Conservation (phyloP, 2,888 invertebrate species). For the Alsophila aescularia region DNA sequence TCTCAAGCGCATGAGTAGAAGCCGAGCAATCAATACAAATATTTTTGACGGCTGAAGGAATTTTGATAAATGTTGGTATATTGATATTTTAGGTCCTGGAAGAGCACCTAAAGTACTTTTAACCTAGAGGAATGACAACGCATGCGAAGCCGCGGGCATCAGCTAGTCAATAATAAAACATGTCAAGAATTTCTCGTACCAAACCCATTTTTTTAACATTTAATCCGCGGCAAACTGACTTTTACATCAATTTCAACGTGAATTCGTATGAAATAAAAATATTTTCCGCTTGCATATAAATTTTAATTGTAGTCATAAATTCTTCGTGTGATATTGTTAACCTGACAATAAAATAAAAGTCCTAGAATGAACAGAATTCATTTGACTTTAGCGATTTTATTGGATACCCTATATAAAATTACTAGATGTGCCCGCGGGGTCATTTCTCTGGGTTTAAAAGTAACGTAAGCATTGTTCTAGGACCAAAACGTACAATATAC, state of each 20-base stretch:
- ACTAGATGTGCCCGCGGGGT: neutral
- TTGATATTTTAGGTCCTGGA: no score
- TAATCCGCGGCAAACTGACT: neutral
- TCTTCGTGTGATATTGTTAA: slow-evolving; percentile 32
- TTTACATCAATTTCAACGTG: slow-evolving; percentile 10
- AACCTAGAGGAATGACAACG: no score
- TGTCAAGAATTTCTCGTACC: neutral
- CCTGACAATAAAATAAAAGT: slow-evolving; percentile 31
- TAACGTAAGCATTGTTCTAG: no score
- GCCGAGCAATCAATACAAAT: no score
- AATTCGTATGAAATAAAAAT: slow-evolving; percentile 26
- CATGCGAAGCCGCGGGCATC: no score
- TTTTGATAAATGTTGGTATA: no score
- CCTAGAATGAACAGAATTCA: slow-evolving; percentile 19
- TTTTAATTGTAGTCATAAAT: slow-evolving; percentile 39
- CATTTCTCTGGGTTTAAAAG: no score
- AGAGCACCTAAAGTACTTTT: no score
- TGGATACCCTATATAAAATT: neutral
- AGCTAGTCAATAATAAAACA: no score
- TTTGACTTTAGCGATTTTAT: slow-evolving; percentile 14
- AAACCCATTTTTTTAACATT: neutral
- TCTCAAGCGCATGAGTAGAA: no score
- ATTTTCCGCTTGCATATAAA: slow-evolving; percentile 28
- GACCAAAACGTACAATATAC: no score
- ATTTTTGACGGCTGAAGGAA: no score